Evolutionary conservation across 1,140 invertebrate genomes (phyloP), one percentile per base, ranked within the genome.

Genomic region (Cydia pomonella): DNA sequence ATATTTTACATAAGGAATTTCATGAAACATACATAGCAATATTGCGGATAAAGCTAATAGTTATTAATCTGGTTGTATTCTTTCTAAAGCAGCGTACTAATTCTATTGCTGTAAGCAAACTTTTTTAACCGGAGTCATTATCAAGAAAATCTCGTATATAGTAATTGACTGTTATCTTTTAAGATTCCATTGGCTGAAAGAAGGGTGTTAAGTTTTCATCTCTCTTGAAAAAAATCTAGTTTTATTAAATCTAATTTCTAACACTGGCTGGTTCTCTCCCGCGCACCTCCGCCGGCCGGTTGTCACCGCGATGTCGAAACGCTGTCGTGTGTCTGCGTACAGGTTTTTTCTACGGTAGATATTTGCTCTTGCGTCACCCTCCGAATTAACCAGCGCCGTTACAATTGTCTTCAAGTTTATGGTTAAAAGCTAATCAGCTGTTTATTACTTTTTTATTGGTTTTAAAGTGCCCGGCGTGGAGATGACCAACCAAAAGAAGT

Each of bases 291-390:
- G 27, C 27, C 64, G 64, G 27, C 64, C 64, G 64, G 64, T 69
- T 69, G 64, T 69, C 64, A 69, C 64, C 64, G 64, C 64, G 29
- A 69, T 69, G 64, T 69, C 64, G 64, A 38, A 69, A 69, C 64
- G 64, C 25, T n/a, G 64, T 69, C 64, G 64, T 69, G 64, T 69
- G 64, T 69, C 64, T 66, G 64, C 29, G 64, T 69, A 69, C 64
- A 69, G 64, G 64, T 69, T 69, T 69, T 66, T 69, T 69, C 64
- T 69, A 69, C 33, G 64, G 64, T 69, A 69, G 64, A 69, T 69
- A 69, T 69, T 69, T 69, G 29, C 64, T 69, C 64, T 69, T 69
- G 64, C 64, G 64, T 69, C 64, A 69, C 63, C 64, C n/a, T 9
- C 29, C 64, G 27, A 69, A 38, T 69, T 18, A 38, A 69, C 29